phyloP scores from a whole-genome alignment of 2,113 vertebrate species.

The Rhinolophus sinicus region DNA sequence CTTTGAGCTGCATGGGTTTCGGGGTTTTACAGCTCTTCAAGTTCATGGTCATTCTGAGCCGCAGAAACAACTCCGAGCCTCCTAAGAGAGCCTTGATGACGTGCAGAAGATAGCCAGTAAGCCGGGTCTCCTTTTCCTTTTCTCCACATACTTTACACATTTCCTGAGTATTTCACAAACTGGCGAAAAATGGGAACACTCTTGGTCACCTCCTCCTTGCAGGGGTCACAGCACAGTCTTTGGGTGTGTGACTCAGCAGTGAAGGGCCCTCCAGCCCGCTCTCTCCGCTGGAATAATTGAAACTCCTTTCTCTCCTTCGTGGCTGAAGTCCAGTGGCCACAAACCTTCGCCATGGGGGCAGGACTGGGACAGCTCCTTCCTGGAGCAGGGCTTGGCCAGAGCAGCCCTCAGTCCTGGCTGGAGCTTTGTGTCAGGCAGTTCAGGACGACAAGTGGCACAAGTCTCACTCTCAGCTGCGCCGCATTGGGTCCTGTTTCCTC shows the following conservation, averaged over 20 bases:
- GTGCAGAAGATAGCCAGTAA: background rate
- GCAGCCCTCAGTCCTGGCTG: no score
- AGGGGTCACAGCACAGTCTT: background rate
- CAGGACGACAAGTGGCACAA: no score
- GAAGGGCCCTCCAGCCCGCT: background rate
- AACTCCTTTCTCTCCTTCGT: background rate
- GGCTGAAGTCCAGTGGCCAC: background rate
- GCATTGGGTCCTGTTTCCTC: rapidly evolving
- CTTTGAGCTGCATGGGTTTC: background rate
- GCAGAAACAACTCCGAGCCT: background rate
- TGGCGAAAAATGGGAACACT: background rate
- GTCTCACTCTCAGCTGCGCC: background rate
- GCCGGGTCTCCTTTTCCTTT: background rate
- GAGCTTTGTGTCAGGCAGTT: background rate
- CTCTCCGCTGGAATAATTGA: background rate
- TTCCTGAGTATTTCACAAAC: background rate
- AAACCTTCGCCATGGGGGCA: rapidly evolving
- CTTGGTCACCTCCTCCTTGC: background rate
- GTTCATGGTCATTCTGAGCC: background rate
- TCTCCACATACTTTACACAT: background rate
- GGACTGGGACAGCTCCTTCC: background rate
- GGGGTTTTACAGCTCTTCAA: no score
- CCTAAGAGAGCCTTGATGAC: background rate
- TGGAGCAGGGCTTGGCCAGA: no score
- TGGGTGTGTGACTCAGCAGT: background rate